Evolutionary conservation across 2,888 invertebrate species (phyloP).

Genomic region (Laspeyria flexula): DNA sequence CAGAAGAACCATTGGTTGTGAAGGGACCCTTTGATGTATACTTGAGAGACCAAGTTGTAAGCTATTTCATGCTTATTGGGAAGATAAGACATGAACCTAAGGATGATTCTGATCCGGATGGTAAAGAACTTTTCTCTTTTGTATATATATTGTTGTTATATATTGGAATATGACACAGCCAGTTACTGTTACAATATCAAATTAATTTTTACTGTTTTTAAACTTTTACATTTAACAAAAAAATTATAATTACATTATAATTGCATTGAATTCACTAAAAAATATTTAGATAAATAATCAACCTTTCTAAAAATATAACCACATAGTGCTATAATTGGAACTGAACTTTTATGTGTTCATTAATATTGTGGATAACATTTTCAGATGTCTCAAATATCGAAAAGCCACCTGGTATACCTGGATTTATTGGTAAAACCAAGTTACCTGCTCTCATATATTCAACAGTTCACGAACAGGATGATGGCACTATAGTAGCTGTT

Average conservation of each 20-base stretch:
- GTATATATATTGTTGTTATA: neutral
- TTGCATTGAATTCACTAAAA: too few relatives aligned
- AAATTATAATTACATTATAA: too few relatives aligned
- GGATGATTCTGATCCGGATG: slow-evolving; percentile 87
- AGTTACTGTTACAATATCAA: too few relatives aligned
- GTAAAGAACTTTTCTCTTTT: slow-evolving; percentile 63
- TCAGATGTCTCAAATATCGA: slow-evolving; percentile 90
- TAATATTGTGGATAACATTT: slow-evolving; percentile 45
- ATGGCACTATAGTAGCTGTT: slow-evolving; percentile 94
- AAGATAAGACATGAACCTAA: slow-evolving; percentile 80
- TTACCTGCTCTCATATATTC: slow-evolving; percentile 79
- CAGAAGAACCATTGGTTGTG: slow-evolving; percentile 89
- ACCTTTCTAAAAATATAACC: too few relatives aligned
- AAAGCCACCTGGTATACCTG: slow-evolving; percentile 85
- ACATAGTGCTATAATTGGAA: too few relatives aligned
- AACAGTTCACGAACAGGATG: slow-evolving; percentile 96
- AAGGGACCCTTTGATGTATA: slow-evolving; percentile 95
- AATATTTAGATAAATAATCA: too few relatives aligned
- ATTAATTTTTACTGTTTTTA: too few relatives aligned
- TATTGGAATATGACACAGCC: neutral
- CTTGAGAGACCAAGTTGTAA: slow-evolving; percentile 90
- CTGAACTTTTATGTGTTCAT: too few relatives aligned
- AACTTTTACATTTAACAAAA: too few relatives aligned
- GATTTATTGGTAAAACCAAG: slow-evolving; percentile 75
- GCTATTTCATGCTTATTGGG: slow-evolving; percentile 93